These are phyloP conservation scores for Hoplias malabaricus DNA, from an alignment of 2,113 vertebrate species.

Conservation along the genomic window DNA sequence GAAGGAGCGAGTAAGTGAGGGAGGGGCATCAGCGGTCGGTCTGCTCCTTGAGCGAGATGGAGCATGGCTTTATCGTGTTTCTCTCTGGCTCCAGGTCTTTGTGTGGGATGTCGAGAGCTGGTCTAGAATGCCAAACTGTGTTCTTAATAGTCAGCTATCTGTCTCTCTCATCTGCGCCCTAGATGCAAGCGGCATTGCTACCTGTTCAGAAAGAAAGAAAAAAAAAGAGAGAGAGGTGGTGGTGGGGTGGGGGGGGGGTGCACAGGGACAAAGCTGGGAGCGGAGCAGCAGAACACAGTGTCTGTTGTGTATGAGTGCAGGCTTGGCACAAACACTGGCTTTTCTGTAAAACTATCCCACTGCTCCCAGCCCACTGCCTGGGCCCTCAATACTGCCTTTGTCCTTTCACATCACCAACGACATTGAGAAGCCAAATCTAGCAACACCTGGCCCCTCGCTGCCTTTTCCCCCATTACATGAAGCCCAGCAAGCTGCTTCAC, in stretches of 20 bases:
- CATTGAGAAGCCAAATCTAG: conserved; percentile 74
- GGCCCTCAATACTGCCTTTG: conserved; percentile 77
- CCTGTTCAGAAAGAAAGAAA: conserved; percentile 64
- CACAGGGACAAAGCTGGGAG: conserved; percentile 72
- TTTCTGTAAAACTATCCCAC: conserved; percentile 79
- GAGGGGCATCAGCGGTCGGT: conserved; percentile 4
- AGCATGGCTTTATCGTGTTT: conserved; percentile 50
- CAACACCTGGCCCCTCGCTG: conserved; percentile 74
- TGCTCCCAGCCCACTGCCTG: conserved; percentile 70
- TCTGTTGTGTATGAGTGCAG: conserved; percentile 75
- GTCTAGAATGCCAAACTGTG: conserved; percentile 57
- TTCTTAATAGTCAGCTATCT: conserved; percentile 65
- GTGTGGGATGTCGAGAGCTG: conserved; percentile 52
- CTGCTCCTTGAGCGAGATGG: conserved; percentile 42
- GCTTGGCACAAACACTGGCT: conserved; percentile 74
- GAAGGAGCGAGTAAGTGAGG: background rate
- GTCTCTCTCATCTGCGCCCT: conserved; percentile 64
- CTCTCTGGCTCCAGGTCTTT: conserved; percentile 54
- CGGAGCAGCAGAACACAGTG: conserved; percentile 76
- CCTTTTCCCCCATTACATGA: conserved; percentile 26
- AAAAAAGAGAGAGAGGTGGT: conserved; percentile 47
- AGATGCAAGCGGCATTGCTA: conserved; percentile 61
- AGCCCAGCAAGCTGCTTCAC: background rate
- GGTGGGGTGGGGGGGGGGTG: conserved; percentile 56
- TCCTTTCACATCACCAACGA: conserved; percentile 72